These are phyloP conservation scores for Ochotona princeps DNA, from an alignment of 2,113 vertebrate genomes.

Conservation along the genomic window DNA sequence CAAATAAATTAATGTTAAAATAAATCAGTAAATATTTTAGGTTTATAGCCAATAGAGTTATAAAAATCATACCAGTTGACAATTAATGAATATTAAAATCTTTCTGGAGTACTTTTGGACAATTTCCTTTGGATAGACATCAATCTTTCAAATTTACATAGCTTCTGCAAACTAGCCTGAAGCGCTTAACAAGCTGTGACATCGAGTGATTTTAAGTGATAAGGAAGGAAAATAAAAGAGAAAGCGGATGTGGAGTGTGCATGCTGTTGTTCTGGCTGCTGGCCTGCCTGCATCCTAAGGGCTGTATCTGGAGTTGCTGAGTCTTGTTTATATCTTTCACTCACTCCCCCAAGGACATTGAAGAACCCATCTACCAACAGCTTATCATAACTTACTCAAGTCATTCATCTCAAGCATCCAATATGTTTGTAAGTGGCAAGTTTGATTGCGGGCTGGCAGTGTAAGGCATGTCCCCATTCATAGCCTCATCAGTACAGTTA, in stretches of 20 bases:
- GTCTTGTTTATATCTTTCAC: conserved; percentile 28
- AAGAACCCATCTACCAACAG: neutral
- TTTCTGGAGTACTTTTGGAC: neutral
- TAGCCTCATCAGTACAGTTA: neutral
- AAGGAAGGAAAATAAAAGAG: conserved; percentile 21
- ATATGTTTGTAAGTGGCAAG: neutral
- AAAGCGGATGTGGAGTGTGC: conserved; percentile 4
- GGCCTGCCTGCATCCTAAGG: neutral
- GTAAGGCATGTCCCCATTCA: neutral
- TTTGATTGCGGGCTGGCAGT: neutral
- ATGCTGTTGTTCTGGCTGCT: neutral
- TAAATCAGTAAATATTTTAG: neutral
- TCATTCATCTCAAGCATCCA: neutral
- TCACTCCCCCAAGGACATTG: neutral
- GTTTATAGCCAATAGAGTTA: neutral
- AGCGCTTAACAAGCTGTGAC: conserved; percentile 46
- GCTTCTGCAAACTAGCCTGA: neutral
- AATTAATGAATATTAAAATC: neutral
- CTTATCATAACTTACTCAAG: neutral
- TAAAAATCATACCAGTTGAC: neutral
- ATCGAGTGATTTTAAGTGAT: conserved; percentile 10
- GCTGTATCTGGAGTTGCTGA: neutral
- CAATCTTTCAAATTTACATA: conserved; percentile 6
- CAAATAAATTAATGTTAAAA: too few species aligned
- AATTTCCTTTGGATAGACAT: neutral